Evolutionary conservation across 2,888 invertebrate species (phyloP).

Genomic region (Agelastica alni): DNA sequence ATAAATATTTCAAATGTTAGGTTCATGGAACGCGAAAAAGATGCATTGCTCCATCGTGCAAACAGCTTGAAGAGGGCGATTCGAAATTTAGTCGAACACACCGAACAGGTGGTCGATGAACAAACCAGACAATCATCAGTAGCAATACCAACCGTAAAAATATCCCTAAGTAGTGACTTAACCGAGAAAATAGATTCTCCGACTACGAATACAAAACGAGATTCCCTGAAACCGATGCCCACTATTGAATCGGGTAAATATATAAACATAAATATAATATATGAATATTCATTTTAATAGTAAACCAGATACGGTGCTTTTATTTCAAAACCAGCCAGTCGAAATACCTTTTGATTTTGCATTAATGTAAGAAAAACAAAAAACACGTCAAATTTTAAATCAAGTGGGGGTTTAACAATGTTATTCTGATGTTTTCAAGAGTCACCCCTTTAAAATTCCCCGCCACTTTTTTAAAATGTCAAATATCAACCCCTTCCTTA

Average conservation of each 20-base stretch:
- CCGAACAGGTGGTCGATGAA: constrained; percentile 73
- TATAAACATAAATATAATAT: too few species aligned
- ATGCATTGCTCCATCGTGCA: constrained; percentile 67
- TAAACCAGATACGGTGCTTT: too few species aligned
- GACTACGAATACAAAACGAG: constrained; percentile 46
- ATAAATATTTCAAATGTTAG: constrained; percentile 36
- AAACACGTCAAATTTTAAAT: too few species aligned
- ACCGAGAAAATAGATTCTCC: constrained; percentile 39
- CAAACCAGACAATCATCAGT: constrained; percentile 50
- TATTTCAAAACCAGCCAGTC: too few species aligned
- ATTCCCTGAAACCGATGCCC: constrained; percentile 55
- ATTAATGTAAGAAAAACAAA: too few species aligned
- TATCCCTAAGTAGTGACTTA: constrained; percentile 49
- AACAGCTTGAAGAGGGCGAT: constrained; percentile 85
- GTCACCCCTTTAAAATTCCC: too few species aligned
- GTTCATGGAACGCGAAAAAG: constrained; percentile 61
- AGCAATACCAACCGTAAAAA: constrained; percentile 50
- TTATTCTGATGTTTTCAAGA: too few species aligned
- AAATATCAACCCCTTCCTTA: too few species aligned
- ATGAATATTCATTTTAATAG: too few species aligned
- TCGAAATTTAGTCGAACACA: constrained; percentile 77
- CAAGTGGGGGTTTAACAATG: too few species aligned
- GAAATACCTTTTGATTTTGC: too few species aligned
- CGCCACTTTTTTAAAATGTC: too few species aligned
- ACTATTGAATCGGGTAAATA: constrained; percentile 52